These are phyloP conservation scores for Pseudochaenichthys georgianus DNA, from an alignment of 2,797 vertebrate species.

Conservation along the genomic window DNA sequence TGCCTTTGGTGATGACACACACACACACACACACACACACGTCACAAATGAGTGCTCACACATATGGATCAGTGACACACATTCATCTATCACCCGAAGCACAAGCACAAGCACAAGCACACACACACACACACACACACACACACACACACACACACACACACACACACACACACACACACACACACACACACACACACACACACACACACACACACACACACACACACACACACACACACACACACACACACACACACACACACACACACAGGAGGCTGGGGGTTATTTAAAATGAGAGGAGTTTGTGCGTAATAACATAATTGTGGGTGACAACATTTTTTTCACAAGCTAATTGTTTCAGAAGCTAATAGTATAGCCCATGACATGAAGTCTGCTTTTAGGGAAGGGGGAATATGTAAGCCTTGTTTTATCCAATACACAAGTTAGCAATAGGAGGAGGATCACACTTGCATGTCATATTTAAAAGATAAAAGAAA, in stretches of 20 bases:
- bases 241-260: no score
- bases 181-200: no score
- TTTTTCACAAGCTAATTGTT: conserved; percentile 39
- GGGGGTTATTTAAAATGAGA: conserved; percentile 33
- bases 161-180: no score
- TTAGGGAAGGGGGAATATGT: conserved; percentile 9
- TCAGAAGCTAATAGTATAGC: conserved; percentile 34
- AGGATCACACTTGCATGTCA: conserved; percentile 22
- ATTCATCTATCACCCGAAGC: conserved; percentile 47
- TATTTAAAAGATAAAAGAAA: conserved; percentile 25
- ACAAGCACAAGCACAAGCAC: no score
- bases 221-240: no score
- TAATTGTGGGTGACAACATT: conserved; percentile 23
- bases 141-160: no score
- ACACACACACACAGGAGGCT: background rate
- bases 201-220: background rate
- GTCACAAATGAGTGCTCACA: conserved; percentile 34
- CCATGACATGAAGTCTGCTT: conserved; percentile 23
- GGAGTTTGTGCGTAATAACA: conserved; percentile 31
- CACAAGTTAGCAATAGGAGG: background rate
- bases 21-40: conserved; percentile 14
- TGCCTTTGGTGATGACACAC: conserved; percentile 32
- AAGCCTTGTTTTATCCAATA: conserved; percentile 5
- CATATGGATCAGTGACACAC: conserved; percentile 33
- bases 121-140: no score